Conservation (phyloP, 2,113 vertebrate genomes). For the Hyla sarda region DNA sequence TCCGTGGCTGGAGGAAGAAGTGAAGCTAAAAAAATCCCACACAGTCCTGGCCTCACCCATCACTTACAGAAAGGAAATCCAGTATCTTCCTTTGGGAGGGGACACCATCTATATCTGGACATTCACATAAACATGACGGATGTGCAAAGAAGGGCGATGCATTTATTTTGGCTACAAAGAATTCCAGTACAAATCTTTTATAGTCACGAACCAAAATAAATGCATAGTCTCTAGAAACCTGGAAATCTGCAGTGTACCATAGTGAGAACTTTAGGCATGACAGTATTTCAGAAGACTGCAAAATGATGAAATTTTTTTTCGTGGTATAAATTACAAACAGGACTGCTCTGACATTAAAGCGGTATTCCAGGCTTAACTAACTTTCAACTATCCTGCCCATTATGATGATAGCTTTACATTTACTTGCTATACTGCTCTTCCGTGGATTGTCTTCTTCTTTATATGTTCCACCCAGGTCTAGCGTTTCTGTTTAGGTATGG, state of each 20-base stretch:
- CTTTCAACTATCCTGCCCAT: no score
- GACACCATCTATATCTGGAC: constrained; percentile 39
- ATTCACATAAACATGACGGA: constrained; percentile 25
- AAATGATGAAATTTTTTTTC: no score
- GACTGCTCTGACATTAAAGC: no score
- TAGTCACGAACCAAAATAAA: constrained; percentile 8
- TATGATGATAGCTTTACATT: no score
- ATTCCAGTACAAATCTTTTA: neutral
- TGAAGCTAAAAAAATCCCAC: neutral
- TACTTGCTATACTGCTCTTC: no score
- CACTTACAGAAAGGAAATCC: constrained; percentile 36
- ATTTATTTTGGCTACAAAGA: neutral
- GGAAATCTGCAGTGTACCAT: neutral
- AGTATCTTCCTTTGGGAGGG: constrained; percentile 48
- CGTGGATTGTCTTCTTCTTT: no score
- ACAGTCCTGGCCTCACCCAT: constrained; percentile 32
- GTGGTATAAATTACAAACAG: no score
- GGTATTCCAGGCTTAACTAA: no score
- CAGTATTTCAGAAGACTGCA: no score
- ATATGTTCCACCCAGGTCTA: no score
- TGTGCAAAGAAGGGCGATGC: constrained; percentile 1
- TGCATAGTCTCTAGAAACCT: no score
- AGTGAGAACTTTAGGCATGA: neutral
- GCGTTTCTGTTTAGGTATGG: no score
- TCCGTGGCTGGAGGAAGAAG: neutral